These are phyloP conservation scores for Phyllotreta cruciferae DNA, from an alignment of 2,888 invertebrate genomes.

Conservation along the genomic window DNA sequence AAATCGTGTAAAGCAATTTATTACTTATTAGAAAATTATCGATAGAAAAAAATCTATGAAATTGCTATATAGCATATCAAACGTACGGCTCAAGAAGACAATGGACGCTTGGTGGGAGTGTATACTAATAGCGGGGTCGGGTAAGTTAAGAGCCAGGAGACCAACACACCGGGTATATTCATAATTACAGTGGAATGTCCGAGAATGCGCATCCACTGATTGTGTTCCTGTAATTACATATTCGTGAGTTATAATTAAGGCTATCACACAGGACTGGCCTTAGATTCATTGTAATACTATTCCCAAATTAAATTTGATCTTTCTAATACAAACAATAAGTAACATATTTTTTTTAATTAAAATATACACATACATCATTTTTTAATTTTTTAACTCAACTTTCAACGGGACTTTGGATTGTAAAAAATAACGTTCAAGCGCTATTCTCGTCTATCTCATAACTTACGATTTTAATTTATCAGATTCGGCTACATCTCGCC, in stretches of 20 bases:
- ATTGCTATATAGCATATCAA: conserved; percentile 43
- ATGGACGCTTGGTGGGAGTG: conserved; percentile 48
- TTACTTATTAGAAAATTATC: conserved; percentile 43
- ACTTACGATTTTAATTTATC: conserved; percentile 15
- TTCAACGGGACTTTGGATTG: conserved; percentile 13
- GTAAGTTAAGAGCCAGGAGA: conserved; percentile 43
- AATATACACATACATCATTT: conserved; percentile 2
- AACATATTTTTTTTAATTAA: background rate
- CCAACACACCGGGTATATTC: conserved; percentile 47
- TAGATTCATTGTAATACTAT: background rate
- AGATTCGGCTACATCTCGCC: conserved; percentile 9
- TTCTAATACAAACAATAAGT: background rate
- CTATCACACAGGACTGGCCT: conserved; percentile 18
- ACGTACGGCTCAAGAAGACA: conserved; percentile 43
- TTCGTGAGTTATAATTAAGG: conserved; percentile 60
- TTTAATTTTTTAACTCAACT: conserved; percentile 3
- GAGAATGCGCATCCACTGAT: conserved; percentile 57
- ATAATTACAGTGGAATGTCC: conserved; percentile 54
- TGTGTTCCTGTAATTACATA: conserved; percentile 61
- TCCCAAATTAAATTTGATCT: background rate
- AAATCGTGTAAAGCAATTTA: conserved; percentile 42
- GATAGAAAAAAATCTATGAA: conserved; percentile 40
- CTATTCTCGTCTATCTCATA: conserved; percentile 4
- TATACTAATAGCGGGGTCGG: conserved; percentile 50
- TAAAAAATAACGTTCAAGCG: conserved; percentile 6